Evolutionary conservation across 2,888 invertebrate species (phyloP).

Genomic region (Leptothorax acervorum): DNA sequence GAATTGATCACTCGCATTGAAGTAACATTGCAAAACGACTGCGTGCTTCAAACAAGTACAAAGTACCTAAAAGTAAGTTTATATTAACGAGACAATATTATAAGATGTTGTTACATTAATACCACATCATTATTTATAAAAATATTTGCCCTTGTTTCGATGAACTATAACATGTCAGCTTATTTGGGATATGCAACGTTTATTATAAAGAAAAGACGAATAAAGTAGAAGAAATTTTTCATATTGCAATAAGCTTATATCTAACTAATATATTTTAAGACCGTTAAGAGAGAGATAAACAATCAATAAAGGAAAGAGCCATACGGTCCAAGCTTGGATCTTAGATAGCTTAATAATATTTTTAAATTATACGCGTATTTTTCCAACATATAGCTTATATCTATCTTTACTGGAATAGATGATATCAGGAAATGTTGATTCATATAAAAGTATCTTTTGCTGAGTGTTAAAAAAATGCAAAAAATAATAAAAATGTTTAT

Average conservation of each 20-base stretch:
- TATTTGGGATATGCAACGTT: not conserved
- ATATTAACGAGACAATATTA: not conserved
- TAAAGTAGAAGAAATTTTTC: not conserved
- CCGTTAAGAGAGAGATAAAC: too few species aligned
- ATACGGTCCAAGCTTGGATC: too few species aligned
- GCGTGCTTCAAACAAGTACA: not conserved
- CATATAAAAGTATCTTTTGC: too few species aligned
- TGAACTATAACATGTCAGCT: not conserved
- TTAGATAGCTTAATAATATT: too few species aligned
- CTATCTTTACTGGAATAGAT: not conserved
- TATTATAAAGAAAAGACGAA: not conserved
- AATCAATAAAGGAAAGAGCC: too few species aligned
- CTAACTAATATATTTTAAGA: too few species aligned
- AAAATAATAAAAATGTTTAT: not conserved
- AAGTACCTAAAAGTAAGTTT: not conserved
- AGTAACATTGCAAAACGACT: slow-evolving; percentile 2
- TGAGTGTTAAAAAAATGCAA: not conserved
- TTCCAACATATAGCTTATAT: not conserved
- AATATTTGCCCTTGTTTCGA: not conserved
- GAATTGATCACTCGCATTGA: not conserved
- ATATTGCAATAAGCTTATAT: not conserved
- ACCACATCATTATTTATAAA: not conserved
- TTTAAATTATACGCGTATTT: too few species aligned
- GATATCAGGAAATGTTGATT: not conserved
- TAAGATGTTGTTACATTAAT: not conserved